Evolutionary conservation across 2,113 vertebrate species (phyloP).

Genomic region (Stegostoma tigrinum): DNA sequence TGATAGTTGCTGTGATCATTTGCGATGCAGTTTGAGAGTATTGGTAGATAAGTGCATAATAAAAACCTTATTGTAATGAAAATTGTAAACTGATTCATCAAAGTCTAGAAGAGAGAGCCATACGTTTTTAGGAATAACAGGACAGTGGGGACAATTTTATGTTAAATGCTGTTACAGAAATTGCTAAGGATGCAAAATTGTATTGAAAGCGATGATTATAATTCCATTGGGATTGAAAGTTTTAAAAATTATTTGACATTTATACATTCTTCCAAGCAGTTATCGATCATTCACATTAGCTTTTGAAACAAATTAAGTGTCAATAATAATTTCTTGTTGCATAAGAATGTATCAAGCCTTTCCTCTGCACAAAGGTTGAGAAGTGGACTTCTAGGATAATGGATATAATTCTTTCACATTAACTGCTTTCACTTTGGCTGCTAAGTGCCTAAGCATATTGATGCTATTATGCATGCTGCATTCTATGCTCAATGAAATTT

Average conservation of each 20-base stretch:
- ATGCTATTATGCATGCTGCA: neutral
- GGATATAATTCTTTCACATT: neutral
- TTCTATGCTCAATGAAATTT: neutral
- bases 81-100: neutral
- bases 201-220: slow-evolving; percentile 4
- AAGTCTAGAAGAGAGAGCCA: neutral
- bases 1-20: neutral
- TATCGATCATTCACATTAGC: slow-evolving; percentile 25
- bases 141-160: neutral
- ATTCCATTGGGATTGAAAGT: neutral
- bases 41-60: neutral
- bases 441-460: neutral
- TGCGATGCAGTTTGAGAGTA: neutral
- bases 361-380: neutral
- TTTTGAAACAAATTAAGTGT: neutral
- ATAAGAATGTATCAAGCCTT: neutral
- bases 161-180: neutral
- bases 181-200: slow-evolving; percentile 22
- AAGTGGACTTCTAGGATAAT: neutral
- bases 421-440: neutral
- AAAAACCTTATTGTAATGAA: neutral
- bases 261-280: neutral
- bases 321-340: neutral
- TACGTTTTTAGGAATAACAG: neutral
- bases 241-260: neutral